Percentiles rank a stretch among this genome's conserved stretches.
These are phyloP conservation scores for Heliconius cydno DNA, from an alignment of 2,888 invertebrate species.

Conservation along the genomic window DNA sequence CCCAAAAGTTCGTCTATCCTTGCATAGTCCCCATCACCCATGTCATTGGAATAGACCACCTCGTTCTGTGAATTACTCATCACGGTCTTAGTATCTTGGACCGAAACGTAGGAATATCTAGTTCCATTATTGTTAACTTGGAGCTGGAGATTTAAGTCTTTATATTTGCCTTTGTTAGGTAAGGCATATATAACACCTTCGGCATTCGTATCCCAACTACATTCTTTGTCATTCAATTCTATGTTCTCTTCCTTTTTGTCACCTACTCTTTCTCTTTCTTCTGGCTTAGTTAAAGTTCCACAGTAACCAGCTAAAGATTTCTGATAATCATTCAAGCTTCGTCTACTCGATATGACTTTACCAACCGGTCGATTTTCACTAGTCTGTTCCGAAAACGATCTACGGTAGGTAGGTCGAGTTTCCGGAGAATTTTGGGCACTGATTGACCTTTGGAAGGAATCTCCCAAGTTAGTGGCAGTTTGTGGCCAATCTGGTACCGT, in stretches of 20 bases:
- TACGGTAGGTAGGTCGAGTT: constrained; percentile 74
- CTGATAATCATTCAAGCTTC: constrained; percentile 78
- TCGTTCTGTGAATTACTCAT: constrained; percentile 80
- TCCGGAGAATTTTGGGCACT: constrained; percentile 78
- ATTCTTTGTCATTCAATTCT: constrained; percentile 82
- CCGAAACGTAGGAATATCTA: constrained; percentile 77
- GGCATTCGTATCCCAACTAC: constrained; percentile 83
- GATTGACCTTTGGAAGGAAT: constrained; percentile 69
- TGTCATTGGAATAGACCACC: constrained; percentile 73
- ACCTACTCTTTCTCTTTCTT: constrained; percentile 57
- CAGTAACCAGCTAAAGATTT: constrained; percentile 72
- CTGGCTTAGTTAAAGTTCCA: constrained; percentile 61
- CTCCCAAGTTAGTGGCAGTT: constrained; percentile 63
- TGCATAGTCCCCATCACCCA: constrained; percentile 76
- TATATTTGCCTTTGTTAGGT: constrained; percentile 80
- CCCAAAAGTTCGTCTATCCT: constrained; percentile 76
- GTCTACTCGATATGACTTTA: constrained; percentile 76
- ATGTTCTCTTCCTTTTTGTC: constrained; percentile 74
- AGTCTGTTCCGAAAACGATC: constrained; percentile 78
- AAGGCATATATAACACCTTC: constrained; percentile 81
- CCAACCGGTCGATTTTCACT: constrained; percentile 69
- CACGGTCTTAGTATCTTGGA: constrained; percentile 75
- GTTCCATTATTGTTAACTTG: constrained; percentile 81
- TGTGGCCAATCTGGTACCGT: constrained; percentile 86
- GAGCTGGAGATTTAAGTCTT: constrained; percentile 75